Conservation (phyloP, 2,113 vertebrate genomes). For the Cebus imitator region DNA sequence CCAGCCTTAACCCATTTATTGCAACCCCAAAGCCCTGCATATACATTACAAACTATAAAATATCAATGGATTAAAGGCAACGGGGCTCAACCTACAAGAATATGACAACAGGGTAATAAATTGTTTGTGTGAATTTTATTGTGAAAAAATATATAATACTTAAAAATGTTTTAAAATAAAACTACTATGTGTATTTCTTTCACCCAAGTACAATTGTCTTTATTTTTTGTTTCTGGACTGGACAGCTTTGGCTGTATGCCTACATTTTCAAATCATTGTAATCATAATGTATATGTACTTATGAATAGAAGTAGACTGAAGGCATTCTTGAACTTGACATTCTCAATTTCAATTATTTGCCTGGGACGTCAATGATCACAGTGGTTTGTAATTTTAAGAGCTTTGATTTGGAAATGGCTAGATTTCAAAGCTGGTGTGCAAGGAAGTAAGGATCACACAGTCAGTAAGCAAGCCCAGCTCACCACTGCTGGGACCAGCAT, state of each 20-base stretch:
- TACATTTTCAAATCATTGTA: neutral
- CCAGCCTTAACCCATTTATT: neutral
- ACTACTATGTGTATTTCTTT: constrained; percentile 17
- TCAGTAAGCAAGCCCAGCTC: neutral
- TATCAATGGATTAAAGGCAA: neutral
- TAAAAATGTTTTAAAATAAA: constrained; percentile 26
- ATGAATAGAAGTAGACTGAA: neutral
- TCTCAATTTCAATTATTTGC: neutral
- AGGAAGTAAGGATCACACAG: neutral
- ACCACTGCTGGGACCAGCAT: neutral
- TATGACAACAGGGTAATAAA: neutral
- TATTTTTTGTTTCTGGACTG: neutral
- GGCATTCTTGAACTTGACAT: constrained; percentile 12
- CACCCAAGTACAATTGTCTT: neutral
- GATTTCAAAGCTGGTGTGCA: neutral
- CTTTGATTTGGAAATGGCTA: neutral
- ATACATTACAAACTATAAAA: neutral
- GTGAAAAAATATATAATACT: neutral
- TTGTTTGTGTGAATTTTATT: neutral
- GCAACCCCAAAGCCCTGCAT: neutral
- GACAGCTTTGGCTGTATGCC: neutral
- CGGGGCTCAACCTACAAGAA: neutral
- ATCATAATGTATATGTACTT: neutral
- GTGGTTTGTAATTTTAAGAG: neutral
- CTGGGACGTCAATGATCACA: neutral